Evolutionary conservation across 2,797 vertebrate genomes (phyloP), one percentile per base, ranked within the genome.

Genomic region (Sus cebifrons): DNA sequence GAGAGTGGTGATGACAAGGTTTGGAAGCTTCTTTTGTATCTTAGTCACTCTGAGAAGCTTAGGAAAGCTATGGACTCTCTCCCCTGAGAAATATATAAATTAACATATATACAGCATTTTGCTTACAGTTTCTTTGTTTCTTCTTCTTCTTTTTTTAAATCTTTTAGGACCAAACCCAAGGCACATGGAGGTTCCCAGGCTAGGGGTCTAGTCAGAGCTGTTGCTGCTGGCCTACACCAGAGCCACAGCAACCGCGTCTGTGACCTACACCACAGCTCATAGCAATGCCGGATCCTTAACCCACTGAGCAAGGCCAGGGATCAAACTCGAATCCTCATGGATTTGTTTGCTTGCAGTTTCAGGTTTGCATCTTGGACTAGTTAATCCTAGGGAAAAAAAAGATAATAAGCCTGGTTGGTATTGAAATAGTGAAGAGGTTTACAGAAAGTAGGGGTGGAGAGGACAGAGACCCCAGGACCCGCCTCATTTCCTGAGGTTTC

Each of bases 321-420:
- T 36, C 36, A 36, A 36, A 36, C 36, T 36, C 36, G 36, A 36
- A 36, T 36, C 36, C 36, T 36, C 36, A 36, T 36, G 36, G 36
- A 36, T 36, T 36, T 36, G 36, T 36, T 36, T 62, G 44, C 49
- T 49, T 70, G n/a, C 0, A 11, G 27, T 79, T 94, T 73, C 21
- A 73, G 17, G 75, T 91, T 85, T 77, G 56, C 15, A 65, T 75
- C n/a, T 86, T 60, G 23, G 23, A 2, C 4, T 73, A 58, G 10
- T 93, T 65, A 77, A 56, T 54, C 84, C 17, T 36, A 81, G 62
- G 79, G 67, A 90, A 44, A 78, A 73, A 91, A n/a, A 67, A 77
- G 21, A 3, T 12, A 52, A 32, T 52, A 44, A 89, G 85, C 62
- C 23, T 23, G 52, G n/a, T 16, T 32, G 32, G 16, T 60, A 20